phyloP scores from a whole-genome alignment of 2,888 invertebrate genomes.

The Diaphora mendica region DNA sequence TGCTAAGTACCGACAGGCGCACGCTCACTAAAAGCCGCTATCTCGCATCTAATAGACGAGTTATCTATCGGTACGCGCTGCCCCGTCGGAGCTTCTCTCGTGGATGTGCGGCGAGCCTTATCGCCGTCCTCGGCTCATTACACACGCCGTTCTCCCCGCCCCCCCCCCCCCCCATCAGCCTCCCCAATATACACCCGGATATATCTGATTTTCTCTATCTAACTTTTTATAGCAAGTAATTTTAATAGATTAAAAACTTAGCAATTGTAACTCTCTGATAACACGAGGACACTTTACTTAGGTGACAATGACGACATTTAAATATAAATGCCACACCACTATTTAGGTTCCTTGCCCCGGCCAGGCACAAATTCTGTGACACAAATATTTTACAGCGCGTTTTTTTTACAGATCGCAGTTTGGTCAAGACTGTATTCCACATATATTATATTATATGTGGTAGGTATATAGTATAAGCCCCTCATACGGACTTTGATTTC shows the following conservation, averaged over 20 bases:
- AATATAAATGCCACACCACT: too few species aligned
- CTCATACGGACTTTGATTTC: background rate
- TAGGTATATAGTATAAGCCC: background rate
- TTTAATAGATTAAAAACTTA: too few species aligned
- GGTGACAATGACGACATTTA: too few species aligned
- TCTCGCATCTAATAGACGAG: slow-evolving; percentile 11
- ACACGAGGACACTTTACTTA: background rate
- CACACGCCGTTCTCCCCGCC: background rate
- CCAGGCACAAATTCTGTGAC: too few species aligned
- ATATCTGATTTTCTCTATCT: slow-evolving; percentile 1
- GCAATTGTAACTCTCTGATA: too few species aligned
- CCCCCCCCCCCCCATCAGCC: background rate
- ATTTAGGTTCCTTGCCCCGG: too few species aligned
- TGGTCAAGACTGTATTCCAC: too few species aligned
- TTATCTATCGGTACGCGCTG: background rate
- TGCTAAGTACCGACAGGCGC: background rate
- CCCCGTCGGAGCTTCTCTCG: background rate
- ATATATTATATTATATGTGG: too few species aligned
- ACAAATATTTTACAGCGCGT: background rate
- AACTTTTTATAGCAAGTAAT: background rate
- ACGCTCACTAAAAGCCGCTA: slow-evolving; percentile 2
- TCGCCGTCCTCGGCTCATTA: slow-evolving; percentile 14
- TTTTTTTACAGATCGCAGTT: too few species aligned
- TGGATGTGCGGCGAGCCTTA: slow-evolving; percentile 12
- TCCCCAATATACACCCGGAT: background rate